Conservation (phyloP, 2,888 invertebrate species). For the Drosophila merina region DNA sequence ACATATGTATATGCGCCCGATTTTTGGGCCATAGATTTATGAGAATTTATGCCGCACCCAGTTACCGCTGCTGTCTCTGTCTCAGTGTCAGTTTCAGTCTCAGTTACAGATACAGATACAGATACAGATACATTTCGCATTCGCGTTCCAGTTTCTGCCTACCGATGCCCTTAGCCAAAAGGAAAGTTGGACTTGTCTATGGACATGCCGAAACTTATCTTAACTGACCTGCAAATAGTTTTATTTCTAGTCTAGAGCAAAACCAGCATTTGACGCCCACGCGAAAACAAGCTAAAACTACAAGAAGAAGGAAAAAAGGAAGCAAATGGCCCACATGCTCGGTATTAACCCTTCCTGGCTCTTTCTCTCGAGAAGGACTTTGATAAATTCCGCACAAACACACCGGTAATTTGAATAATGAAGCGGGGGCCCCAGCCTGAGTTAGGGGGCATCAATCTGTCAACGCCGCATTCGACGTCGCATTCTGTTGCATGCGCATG, state of each 20-base stretch:
- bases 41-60: slow-evolving; percentile 72
- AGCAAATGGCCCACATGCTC: slow-evolving; percentile 56
- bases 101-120: slow-evolving; percentile 19
- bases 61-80: slow-evolving; percentile 22
- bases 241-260: slow-evolving; percentile 38
- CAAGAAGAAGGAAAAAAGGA: not conserved
- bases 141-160: slow-evolving; percentile 25
- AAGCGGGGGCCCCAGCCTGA: slow-evolving; percentile 64
- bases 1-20: slow-evolving; percentile 47
- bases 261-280: slow-evolving; percentile 78
- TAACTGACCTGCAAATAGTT: slow-evolving; percentile 72
- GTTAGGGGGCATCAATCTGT: slow-evolving; percentile 75
- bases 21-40: slow-evolving; percentile 68
- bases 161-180: slow-evolving; percentile 67
- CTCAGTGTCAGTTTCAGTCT: slow-evolving; percentile 12
- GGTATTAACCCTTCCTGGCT: slow-evolving; percentile 24
- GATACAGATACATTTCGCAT: slow-evolving; percentile 24
- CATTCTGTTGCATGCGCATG: slow-evolving; percentile 76
- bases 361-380: slow-evolving; percentile 51
- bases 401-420: slow-evolving; percentile 77
- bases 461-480: slow-evolving; percentile 67
- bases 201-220: slow-evolving; percentile 66
- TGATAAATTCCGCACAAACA: slow-evolving; percentile 76
- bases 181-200: slow-evolving; percentile 60
- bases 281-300: slow-evolving; percentile 50